Percentiles rank a stretch among this genome's conserved stretches.
These are phyloP conservation scores for Dendronephthya gigantea DNA, from an alignment of 64 coral and sea anemone genomes.

Conservation along the genomic window DNA sequence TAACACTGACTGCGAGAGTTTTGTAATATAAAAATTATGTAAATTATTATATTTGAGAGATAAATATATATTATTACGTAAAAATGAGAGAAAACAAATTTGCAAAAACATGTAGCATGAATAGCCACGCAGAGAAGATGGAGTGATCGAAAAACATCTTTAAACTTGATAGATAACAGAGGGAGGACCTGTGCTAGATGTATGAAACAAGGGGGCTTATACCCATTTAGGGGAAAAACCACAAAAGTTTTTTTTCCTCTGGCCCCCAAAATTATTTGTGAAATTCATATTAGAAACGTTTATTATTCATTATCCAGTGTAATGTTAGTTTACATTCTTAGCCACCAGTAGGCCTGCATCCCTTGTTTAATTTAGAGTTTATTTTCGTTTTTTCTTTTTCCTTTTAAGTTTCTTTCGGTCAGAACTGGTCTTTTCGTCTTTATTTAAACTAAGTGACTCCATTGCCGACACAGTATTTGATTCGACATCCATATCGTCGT, in stretches of 20 bases:
- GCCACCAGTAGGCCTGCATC: background rate
- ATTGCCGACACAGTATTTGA: background rate
- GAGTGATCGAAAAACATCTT: no score
- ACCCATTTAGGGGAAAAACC: no score
- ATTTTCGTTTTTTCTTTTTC: conserved; percentile 1
- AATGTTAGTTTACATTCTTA: background rate
- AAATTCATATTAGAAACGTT: no score
- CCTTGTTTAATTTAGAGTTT: background rate
- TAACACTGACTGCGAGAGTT: background rate
- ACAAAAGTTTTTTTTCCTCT: no score
- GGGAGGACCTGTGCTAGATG: no score
- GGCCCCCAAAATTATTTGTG: no score
- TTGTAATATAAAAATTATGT: background rate
- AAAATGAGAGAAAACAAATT: background rate
- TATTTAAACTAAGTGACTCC: background rate
- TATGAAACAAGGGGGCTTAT: no score
- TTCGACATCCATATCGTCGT: background rate
- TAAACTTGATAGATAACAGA: no score
- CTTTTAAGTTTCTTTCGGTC: background rate
- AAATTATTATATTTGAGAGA: conserved; percentile 3
- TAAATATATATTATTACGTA: background rate
- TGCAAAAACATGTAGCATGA: no score
- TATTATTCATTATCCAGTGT: background rate
- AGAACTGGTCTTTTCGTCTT: background rate
- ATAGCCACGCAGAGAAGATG: no score